These are phyloP conservation scores for Archocentrus centrarchus DNA, from an alignment of 2,113 vertebrate genomes.

Conservation along the genomic window DNA sequence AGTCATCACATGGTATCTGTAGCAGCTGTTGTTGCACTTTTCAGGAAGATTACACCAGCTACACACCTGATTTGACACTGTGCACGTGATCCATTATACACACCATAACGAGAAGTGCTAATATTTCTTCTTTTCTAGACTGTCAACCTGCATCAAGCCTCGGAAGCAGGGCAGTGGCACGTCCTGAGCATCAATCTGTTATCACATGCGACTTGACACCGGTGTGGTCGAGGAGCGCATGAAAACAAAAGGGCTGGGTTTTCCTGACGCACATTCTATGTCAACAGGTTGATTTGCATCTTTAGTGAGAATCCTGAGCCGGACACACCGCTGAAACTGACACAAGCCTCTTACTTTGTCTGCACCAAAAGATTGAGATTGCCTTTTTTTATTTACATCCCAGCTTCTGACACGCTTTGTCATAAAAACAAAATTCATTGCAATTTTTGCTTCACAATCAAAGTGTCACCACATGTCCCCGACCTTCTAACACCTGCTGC, in stretches of 20 bases:
- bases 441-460: neutral
- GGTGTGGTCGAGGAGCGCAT: neutral
- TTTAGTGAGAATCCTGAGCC: neutral
- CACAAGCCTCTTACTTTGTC: accelerated
- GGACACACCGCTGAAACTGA: neutral
- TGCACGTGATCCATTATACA: neutral
- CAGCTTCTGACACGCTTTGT: constrained; percentile 1
- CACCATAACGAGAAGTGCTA: neutral
- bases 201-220: neutral
- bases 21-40: neutral
- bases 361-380: neutral
- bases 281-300: neutral
- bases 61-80: neutral
- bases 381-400: neutral
- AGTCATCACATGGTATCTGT: neutral
- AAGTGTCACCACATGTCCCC: neutral
- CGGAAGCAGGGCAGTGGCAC: neutral
- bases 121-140: neutral
- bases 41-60: neutral
- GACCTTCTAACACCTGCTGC: constrained; percentile 21
- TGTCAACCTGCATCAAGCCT: neutral
- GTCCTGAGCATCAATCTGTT: neutral
- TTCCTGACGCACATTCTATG: neutral
- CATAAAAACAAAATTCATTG: constrained; percentile 5
- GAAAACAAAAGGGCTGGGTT: neutral